A percentile compares a stretch with the other conserved stretches of the same genome.
Conservation (phyloP, 2,113 vertebrate genomes). For the Salvelinus fontinalis region DNA sequence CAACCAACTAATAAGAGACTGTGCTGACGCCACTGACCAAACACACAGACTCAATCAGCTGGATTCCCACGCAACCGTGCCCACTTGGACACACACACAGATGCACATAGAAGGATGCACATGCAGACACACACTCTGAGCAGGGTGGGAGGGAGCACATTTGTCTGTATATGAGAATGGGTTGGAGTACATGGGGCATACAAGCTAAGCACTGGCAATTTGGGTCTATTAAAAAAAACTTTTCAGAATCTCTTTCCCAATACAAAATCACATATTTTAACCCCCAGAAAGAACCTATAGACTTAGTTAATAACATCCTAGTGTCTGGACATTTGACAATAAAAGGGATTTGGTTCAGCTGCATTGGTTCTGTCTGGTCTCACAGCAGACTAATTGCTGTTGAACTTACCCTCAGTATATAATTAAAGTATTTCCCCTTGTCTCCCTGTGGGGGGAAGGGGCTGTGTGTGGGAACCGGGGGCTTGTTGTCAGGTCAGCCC, state of each 20-base stretch:
- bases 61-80: too few relatives aligned
- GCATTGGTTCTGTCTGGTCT: neutral
- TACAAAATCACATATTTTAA: neutral
- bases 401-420: slow-evolving; percentile 63
- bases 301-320: neutral
- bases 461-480: neutral
- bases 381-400: slow-evolving; percentile 55
- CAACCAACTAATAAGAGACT: slow-evolving; percentile 43
- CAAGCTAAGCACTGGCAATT: neutral
- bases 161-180: neutral
- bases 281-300: too few relatives aligned
- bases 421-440: slow-evolving; percentile 52
- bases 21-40: slow-evolving; percentile 3
- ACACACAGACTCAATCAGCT: slow-evolving; percentile 7
- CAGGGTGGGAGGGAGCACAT: neutral
- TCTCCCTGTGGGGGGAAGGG: slow-evolving; percentile 37
- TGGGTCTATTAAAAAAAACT: neutral
- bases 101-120: slow-evolving; percentile 1
- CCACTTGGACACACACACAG: slow-evolving; percentile 5
- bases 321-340: neutral
- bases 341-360: too few relatives aligned
- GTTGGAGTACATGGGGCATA: neutral
- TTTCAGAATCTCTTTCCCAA: neutral
- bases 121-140: neutral
- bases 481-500: too few relatives aligned